phyloP scores from a whole-genome alignment of 2,797 vertebrate species.

The Sorex maritimensis region DNA sequence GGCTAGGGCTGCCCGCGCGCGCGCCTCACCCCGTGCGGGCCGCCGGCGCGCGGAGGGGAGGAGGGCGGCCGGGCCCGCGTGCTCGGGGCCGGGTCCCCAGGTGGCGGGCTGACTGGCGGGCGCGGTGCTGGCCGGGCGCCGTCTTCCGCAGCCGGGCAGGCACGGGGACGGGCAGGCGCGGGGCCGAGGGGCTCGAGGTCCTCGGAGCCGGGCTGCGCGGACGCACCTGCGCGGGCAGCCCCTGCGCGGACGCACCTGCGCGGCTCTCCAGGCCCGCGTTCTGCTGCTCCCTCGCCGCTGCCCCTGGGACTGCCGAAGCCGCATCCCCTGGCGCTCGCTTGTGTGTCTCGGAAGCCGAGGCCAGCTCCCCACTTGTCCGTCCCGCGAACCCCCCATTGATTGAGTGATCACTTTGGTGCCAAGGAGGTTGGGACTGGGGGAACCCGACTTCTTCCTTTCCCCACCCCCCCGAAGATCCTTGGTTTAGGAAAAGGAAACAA shows the following conservation, averaged over 20 bases:
- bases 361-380: not conserved
- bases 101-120: not conserved
- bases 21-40: not conserved
- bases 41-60: not conserved
- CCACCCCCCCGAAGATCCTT: not conserved
- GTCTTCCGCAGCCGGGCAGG: slow-evolving; percentile 56
- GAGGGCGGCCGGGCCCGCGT: not conserved
- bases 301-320: too few relatives aligned
- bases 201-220: not conserved
- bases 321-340: not conserved
- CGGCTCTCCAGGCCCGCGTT: too few relatives aligned
- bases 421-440: too few relatives aligned
- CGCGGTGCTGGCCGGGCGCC: not conserved
- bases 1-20: not conserved
- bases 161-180: slow-evolving; percentile 41
- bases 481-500: slow-evolving; percentile 4
- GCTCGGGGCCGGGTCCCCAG: not conserved
- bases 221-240: too few relatives aligned
- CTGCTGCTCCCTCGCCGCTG: too few relatives aligned
- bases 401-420: not conserved
- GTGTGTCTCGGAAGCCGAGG: not conserved
- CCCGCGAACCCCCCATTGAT: not conserved
- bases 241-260: too few relatives aligned
- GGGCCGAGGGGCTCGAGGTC: not conserved
- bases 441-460: not conserved